Conservation (phyloP, 2,888 invertebrate species). For the Aleiodes testaceus region DNA sequence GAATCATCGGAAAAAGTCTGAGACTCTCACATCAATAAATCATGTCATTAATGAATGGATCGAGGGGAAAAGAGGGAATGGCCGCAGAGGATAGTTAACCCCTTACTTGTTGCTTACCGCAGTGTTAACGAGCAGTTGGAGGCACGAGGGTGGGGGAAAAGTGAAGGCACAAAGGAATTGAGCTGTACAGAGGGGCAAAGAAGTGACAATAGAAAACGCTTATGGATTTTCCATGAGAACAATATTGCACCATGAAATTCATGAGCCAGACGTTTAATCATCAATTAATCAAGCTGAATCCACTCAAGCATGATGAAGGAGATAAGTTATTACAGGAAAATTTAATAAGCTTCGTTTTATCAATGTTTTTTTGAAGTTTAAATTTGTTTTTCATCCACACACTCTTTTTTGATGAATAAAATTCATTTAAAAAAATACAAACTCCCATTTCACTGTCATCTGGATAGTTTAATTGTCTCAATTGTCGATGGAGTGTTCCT, state of each 20-base stretch:
- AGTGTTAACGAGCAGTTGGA: constrained; percentile 44
- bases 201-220: background rate
- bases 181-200: constrained; percentile 4
- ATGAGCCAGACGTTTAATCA: no score
- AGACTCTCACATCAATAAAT: no score
- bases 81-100: constrained; percentile 44
- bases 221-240: no score
- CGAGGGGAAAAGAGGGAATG: background rate
- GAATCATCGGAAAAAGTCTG: no score
- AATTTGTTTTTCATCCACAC: background rate
- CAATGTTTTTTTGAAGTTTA: background rate
- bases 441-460: constrained; percentile 65
- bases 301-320: no score
- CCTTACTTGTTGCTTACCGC: constrained; percentile 52
- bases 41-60: constrained; percentile 18
- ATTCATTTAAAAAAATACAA: constrained; percentile 42
- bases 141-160: background rate
- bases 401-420: background rate
- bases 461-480: constrained; percentile 59
- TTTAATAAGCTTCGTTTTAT: no score
- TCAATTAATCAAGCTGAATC: no score
- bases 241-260: no score
- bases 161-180: background rate
- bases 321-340: no score
- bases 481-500: constrained; percentile 54